These are phyloP conservation scores for Strix uralensis DNA, from an alignment of 2,113 vertebrate genomes.

Conservation along the genomic window DNA sequence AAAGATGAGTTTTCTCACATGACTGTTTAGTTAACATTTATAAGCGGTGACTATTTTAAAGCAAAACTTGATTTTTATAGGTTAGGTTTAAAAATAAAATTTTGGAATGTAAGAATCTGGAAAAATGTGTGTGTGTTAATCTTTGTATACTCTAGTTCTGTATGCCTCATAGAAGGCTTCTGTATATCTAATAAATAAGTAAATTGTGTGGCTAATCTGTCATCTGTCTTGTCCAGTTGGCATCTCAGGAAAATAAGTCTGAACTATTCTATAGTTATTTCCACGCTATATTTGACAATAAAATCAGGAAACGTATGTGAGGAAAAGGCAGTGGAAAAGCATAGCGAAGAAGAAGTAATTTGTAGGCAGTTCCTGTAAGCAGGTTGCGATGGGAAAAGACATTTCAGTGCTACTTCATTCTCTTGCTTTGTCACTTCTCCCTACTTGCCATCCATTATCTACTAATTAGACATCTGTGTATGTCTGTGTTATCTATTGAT, in stretches of 20 bases:
- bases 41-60: background rate
- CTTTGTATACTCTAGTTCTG: background rate
- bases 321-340: background rate
- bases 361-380: background rate
- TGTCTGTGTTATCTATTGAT: background rate
- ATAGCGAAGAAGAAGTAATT: background rate
- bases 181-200: background rate
- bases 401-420: background rate
- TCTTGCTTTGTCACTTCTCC: background rate
- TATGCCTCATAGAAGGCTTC: background rate
- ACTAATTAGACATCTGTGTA: background rate
- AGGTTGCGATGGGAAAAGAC: background rate
- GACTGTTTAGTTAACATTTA: background rate
- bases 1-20: background rate
- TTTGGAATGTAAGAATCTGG: background rate
- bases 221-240: background rate
- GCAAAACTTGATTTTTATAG: background rate
- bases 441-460: background rate
- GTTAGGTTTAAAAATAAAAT: background rate
- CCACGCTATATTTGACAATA: background rate
- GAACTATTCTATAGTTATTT: background rate
- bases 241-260: background rate
- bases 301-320: background rate
- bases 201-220: background rate
- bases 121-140: background rate